Evolutionary conservation across 1,140 invertebrate species (phyloP).

Genomic region (Oppia nitens): DNA sequence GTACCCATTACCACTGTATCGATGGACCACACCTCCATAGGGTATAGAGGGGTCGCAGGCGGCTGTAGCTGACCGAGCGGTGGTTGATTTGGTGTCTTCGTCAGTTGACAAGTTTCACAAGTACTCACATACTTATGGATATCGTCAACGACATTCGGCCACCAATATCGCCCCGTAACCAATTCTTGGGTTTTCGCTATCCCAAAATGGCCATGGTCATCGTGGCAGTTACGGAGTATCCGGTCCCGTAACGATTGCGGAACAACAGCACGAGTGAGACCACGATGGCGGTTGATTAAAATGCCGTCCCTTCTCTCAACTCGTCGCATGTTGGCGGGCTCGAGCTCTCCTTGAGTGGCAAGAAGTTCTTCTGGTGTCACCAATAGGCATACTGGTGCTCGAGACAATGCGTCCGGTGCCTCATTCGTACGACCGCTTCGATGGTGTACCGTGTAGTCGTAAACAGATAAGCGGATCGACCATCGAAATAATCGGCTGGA

Average conservation of each 20-base stretch:
- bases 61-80: not conserved
- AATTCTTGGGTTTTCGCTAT: not conserved
- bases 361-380: no score
- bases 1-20: not conserved
- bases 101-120: not conserved
- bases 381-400: no score
- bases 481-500: not conserved
- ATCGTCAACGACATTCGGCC: constrained; percentile 5
- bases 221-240: not conserved
- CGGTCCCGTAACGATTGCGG: not conserved
- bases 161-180: constrained; percentile 3
- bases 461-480: constrained; percentile 3
- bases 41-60: not conserved
- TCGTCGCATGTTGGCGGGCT: not conserved
- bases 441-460: not conserved
- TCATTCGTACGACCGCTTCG: not conserved
- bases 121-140: not conserved
- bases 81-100: not conserved
- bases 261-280: not conserved
- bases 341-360: no score
- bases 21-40: not conserved
- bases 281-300: not conserved
- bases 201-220: constrained; percentile 11
- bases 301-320: not conserved
- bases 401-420: not conserved